A percentile compares a stretch with the other conserved stretches of the same genome.
These are phyloP conservation scores for Diabrotica undecimpunctata DNA, from an alignment of 1,140 invertebrate genomes.

Conservation along the genomic window DNA sequence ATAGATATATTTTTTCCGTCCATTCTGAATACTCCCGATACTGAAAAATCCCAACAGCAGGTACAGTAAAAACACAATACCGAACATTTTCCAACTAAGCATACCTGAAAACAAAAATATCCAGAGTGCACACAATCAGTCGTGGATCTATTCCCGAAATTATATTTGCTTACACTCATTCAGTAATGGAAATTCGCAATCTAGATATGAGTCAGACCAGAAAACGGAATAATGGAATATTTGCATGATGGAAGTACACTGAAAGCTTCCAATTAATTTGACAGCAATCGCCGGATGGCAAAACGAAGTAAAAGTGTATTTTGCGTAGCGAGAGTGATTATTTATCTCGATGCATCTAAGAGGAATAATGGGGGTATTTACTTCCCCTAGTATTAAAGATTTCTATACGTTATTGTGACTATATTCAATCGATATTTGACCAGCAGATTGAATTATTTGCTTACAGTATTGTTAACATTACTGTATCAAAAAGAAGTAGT, in stretches of 20 bases:
- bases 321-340: no score
- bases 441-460: no score
- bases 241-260: neutral
- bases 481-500: no score
- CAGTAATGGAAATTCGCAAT: slow-evolving; percentile 8
- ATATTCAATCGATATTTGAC: no score
- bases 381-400: no score
- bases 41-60: neutral
- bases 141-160: slow-evolving; percentile 6
- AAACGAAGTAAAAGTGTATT: no score
- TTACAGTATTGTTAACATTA: no score
- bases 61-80: neutral
- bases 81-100: neutral
- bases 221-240: slow-evolving; percentile 6
- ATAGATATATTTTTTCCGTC: neutral
- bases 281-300: neutral
- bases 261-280: slow-evolving; percentile 4
- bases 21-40: neutral
- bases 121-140: neutral
- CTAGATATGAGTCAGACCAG: slow-evolving; percentile 12
- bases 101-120: slow-evolving; percentile 4
- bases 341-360: no score
- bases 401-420: no score
- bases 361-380: no score
- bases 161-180: slow-evolving; percentile 5